Evolutionary conservation across 2,888 invertebrate genomes (phyloP).

Genomic region (Pyrrhosoma nymphula): DNA sequence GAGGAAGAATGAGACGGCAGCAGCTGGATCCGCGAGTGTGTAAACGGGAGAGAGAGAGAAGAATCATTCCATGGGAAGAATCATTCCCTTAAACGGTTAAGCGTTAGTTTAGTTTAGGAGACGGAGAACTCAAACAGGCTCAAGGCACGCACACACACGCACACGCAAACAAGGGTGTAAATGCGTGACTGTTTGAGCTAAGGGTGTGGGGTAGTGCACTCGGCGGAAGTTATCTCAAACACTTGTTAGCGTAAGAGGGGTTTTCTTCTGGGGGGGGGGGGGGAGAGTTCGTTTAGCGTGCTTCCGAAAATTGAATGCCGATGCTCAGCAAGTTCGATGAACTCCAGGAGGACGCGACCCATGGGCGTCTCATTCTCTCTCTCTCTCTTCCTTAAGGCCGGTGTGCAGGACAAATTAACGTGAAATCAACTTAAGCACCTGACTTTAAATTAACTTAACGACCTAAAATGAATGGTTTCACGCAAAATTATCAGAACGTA

Average conservation of each 20-base stretch:
- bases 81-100: background rate
- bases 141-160: background rate
- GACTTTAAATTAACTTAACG: too few relatives aligned
- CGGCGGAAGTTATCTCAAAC: constrained; percentile 38
- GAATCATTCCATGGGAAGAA: background rate
- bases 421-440: too few relatives aligned
- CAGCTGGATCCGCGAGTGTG: background rate
- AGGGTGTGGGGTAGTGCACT: background rate
- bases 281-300: constrained; percentile 10
- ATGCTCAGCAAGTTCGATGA: constrained; percentile 2
- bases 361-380: too few relatives aligned
- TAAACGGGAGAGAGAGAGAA: background rate
- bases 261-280: background rate
- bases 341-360: background rate
- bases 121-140: background rate
- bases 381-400: too few relatives aligned
- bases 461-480: too few relatives aligned
- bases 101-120: background rate
- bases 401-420: too few relatives aligned
- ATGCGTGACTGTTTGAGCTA: constrained; percentile 37
- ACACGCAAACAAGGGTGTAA: background rate
- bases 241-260: constrained; percentile 19
- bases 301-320: constrained; percentile 19
- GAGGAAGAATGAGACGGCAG: background rate
- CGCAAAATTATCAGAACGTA: too few relatives aligned